Percentiles rank a stretch among this genome's conserved stretches.
Conservation (phyloP, 2,113 vertebrate species). For the Euleptes europaea region DNA sequence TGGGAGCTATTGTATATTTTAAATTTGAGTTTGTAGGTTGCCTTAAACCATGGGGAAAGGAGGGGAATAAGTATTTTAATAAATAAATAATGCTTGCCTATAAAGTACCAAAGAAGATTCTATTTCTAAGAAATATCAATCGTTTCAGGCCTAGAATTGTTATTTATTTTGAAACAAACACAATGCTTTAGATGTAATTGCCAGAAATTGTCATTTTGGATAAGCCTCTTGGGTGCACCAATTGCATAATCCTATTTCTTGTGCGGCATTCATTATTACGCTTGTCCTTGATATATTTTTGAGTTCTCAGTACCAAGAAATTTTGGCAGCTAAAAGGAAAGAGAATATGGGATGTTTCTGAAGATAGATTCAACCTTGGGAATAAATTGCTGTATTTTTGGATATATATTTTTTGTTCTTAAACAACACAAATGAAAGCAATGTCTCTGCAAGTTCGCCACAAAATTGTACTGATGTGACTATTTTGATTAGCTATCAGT, state of each 20-base stretch:
- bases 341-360: rapidly evolving
- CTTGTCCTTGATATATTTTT: background rate
- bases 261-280: rapidly evolving
- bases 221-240: background rate
- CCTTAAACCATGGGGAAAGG: too few relatives aligned
- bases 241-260: rapidly evolving
- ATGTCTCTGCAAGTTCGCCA: background rate
- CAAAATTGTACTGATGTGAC: background rate
- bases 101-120: background rate
- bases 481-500: background rate
- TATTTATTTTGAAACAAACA: background rate
- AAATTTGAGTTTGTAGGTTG: too few relatives aligned
- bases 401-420: background rate
- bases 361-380: slow-evolving; percentile 6
- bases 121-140: background rate
- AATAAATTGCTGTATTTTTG: background rate
- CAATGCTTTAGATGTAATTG: rapidly evolving
- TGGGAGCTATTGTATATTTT: too few relatives aligned
- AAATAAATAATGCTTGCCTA: background rate
- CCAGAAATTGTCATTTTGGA: background rate
- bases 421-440: background rate
- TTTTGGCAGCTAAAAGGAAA: background rate
- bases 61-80: too few relatives aligned
- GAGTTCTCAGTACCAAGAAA: background rate
- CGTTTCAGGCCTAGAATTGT: background rate